A percentile compares a stretch with the other conserved stretches of the same genome.
These are phyloP conservation scores for Biston stratarius DNA, from an alignment of 2,888 invertebrate species.

Conservation along the genomic window DNA sequence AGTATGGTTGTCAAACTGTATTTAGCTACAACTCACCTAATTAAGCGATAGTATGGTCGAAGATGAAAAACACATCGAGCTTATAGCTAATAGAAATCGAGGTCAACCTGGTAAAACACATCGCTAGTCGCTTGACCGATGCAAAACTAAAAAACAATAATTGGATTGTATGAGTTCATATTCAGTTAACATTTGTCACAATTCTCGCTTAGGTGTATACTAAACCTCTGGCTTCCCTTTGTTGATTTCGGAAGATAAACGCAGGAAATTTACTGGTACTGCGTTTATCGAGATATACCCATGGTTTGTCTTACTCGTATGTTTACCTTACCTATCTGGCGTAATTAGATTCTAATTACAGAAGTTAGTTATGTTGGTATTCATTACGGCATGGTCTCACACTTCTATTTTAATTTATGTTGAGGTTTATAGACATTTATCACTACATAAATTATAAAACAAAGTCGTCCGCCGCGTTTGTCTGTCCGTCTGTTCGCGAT, in stretches of 20 bases:
- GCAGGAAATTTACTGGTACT: constrained; percentile 25
- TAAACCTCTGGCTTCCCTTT: constrained; percentile 7
- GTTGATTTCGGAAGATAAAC: constrained; percentile 33
- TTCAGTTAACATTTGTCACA: neutral
- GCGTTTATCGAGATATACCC: constrained; percentile 24
- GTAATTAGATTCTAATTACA: constrained; percentile 17
- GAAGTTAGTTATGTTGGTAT: neutral
- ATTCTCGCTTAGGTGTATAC: constrained; percentile 4
- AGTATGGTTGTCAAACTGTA: too few species aligned
- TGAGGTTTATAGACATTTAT: neutral
- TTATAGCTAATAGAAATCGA: too few species aligned
- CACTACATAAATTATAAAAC: too few species aligned
- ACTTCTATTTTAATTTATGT: neutral
- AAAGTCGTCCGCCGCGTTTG: too few species aligned
- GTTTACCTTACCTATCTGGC: constrained; percentile 15
- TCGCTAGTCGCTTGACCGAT: too few species aligned
- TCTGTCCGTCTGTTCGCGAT: too few species aligned
- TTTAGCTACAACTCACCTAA: too few species aligned
- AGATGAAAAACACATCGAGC: too few species aligned
- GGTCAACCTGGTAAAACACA: too few species aligned
- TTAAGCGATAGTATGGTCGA: too few species aligned
- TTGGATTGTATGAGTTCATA: too few species aligned
- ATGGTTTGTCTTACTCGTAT: constrained; percentile 22
- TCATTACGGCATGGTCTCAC: neutral
- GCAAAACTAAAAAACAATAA: too few species aligned